Conservation (phyloP, 2,888 invertebrate genomes). For the Trachelus troglodyta region DNA sequence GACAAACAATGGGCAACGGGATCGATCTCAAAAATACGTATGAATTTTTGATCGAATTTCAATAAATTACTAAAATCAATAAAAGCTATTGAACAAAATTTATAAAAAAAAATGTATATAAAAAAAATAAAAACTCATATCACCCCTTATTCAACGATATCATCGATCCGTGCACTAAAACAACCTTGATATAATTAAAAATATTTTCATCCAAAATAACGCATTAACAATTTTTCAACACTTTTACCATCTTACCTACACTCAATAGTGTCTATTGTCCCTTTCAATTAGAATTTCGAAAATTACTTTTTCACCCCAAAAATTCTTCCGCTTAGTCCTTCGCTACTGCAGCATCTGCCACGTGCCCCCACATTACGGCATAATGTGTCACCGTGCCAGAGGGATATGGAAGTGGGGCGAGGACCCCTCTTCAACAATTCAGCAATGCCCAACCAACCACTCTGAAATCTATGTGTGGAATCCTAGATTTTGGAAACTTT, state of each 20-base stretch:
- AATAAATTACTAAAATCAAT: background rate
- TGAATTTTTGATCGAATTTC: background rate
- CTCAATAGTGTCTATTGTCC: background rate
- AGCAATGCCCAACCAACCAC: conserved; percentile 4
- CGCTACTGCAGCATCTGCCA: conserved; percentile 57
- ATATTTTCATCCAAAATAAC: background rate
- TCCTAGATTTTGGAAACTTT: conserved; percentile 62
- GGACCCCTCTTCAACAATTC: conserved; percentile 14
- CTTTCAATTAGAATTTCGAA: background rate
- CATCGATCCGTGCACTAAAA: background rate
- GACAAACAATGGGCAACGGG: background rate
- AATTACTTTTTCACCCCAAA: background rate
- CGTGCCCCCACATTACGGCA: conserved; percentile 62
- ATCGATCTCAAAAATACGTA: background rate
- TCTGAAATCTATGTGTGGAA: conserved; percentile 40
- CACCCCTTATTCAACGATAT: background rate
- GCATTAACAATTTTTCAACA: background rate
- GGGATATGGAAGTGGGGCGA: conserved; percentile 20
- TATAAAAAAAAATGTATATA: background rate
- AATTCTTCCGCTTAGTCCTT: background rate
- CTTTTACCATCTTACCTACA: no score
- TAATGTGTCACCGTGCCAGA: conserved; percentile 65
- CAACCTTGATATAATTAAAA: background rate
- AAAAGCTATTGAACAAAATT: background rate
- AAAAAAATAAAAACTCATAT: background rate